Percentiles rank a stretch among this genome's conserved stretches.
Evolutionary conservation across 2,113 vertebrate genomes (phyloP).

Genomic region (Damaliscus lunatus): DNA sequence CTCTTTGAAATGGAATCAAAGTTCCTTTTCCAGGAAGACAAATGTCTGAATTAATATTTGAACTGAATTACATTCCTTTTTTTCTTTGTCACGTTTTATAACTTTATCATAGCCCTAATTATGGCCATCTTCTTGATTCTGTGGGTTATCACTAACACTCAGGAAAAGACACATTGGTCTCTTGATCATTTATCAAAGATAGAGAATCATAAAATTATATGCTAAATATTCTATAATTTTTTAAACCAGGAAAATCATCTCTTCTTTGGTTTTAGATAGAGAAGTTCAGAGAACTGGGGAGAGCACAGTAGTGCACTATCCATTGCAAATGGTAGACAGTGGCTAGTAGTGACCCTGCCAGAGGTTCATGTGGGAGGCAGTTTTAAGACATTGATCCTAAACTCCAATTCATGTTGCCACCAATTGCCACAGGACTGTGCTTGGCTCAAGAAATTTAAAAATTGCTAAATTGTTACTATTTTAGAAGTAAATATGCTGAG

Average conservation of each 20-base stretch:
- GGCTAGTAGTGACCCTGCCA: not conserved
- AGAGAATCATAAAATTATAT: not conserved
- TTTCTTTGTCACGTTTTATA: not conserved
- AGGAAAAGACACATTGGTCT: not conserved
- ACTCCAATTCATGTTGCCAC: not conserved
- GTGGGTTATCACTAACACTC: not conserved
- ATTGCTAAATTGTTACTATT: not conserved
- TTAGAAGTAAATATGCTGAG: not conserved
- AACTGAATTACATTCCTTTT: not conserved
- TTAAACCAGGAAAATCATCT: not conserved
- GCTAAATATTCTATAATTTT: not conserved
- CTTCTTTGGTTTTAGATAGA: not conserved
- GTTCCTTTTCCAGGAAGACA: not conserved
- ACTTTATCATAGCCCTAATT: not conserved
- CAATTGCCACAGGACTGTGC: not conserved
- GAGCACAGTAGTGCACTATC: not conserved
- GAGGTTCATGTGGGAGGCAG: not conserved
- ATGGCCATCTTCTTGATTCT: not conserved
- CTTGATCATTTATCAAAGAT: not conserved
- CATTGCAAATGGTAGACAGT: not conserved
- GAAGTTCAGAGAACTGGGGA: not conserved
- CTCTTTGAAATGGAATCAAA: not conserved
- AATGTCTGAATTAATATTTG: slow-evolving; percentile 21
- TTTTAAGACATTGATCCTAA: not conserved
- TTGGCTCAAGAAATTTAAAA: not conserved